phyloP scores from a whole-genome alignment of 1,140 invertebrate species.

The Drosophila sturtevanti region DNA sequence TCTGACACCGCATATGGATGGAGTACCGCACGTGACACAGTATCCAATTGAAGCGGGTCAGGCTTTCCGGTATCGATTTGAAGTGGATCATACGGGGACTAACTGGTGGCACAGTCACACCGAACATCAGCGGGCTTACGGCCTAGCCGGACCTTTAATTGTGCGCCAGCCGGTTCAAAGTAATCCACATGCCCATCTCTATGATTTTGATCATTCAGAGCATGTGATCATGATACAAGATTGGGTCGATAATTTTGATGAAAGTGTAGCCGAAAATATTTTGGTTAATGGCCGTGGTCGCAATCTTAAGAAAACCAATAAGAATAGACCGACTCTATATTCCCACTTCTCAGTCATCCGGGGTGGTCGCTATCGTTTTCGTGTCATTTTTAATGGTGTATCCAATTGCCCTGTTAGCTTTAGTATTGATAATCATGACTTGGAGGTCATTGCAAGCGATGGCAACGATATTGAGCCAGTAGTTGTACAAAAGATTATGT shows the following conservation, averaged over 20 bases:
- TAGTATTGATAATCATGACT: constrained; percentile 87
- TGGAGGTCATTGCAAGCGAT: constrained; percentile 90
- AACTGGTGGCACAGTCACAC: constrained; percentile 81
- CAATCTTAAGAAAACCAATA: constrained; percentile 63
- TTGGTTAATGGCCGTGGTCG: constrained; percentile 85
- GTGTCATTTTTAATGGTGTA: constrained; percentile 86
- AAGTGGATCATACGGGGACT: constrained; percentile 83
- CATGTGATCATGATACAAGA: constrained; percentile 79
- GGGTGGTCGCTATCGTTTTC: constrained; percentile 84
- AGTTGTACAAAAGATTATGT: constrained; percentile 85
- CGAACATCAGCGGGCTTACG: constrained; percentile 83
- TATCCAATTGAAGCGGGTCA: constrained; percentile 85
- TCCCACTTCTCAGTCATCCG: constrained; percentile 66
- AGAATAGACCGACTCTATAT: constrained; percentile 59
- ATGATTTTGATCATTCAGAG: constrained; percentile 81
- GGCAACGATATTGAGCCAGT: constrained; percentile 88
- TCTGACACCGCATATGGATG: constrained; percentile 85
- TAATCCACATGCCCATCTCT: constrained; percentile 71
- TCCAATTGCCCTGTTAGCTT: constrained; percentile 89
- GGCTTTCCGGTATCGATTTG: constrained; percentile 84
- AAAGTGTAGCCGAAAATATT: constrained; percentile 80
- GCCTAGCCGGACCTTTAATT: constrained; percentile 83
- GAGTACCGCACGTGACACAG: constrained; percentile 89
- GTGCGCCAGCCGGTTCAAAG: constrained; percentile 72
- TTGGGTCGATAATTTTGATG: constrained; percentile 78